These are phyloP conservation scores for Blastobasis adustella DNA, from an alignment of 2,888 invertebrate genomes.

Conservation along the genomic window DNA sequence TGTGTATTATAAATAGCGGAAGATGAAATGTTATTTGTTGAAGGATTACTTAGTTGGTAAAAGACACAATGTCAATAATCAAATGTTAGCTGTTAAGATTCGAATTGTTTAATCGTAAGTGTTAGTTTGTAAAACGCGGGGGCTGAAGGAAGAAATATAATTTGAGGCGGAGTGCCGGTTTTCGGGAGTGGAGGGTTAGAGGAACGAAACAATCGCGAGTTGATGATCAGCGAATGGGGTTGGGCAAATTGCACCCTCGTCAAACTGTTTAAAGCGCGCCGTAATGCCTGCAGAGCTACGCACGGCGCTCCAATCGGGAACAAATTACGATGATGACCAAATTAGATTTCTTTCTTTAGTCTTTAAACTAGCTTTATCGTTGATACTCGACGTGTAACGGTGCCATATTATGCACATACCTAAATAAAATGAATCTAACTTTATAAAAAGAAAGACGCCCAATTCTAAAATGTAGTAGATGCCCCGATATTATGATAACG, in stretches of 20 bases:
- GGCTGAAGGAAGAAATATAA: conserved; percentile 46
- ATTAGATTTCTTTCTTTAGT: conserved; percentile 43
- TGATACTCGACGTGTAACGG: conserved; percentile 14
- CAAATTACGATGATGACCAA: conserved; percentile 19
- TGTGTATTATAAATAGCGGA: conserved; percentile 50
- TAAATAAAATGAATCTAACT: conserved; percentile 4
- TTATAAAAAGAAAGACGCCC: conserved; percentile 17
- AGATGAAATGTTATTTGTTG: conserved; percentile 65
- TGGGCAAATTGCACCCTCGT: conserved; percentile 12
- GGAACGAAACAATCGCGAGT: conserved; percentile 2
- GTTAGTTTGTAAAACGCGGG: conserved; percentile 1
- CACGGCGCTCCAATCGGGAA: conserved; percentile 22
- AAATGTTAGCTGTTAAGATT: conserved; percentile 25
- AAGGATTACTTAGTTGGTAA: conserved; percentile 48
- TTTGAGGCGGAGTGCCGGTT: conserved; percentile 13
- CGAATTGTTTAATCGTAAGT: conserved; percentile 18
- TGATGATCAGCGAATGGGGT: conserved; percentile 12
- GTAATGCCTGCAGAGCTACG: conserved; percentile 4
- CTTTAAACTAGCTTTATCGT: conserved; percentile 16
- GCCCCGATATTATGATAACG: not conserved
- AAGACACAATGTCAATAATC: conserved; percentile 50
- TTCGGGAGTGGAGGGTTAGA: conserved; percentile 3
- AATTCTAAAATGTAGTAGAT: conserved; percentile 4
- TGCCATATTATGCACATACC: conserved; percentile 27
- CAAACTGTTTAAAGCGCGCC: conserved; percentile 12